phyloP scores from a whole-genome alignment of 1,140 invertebrate genomes.

The Brachionus plicatilis region DNA sequence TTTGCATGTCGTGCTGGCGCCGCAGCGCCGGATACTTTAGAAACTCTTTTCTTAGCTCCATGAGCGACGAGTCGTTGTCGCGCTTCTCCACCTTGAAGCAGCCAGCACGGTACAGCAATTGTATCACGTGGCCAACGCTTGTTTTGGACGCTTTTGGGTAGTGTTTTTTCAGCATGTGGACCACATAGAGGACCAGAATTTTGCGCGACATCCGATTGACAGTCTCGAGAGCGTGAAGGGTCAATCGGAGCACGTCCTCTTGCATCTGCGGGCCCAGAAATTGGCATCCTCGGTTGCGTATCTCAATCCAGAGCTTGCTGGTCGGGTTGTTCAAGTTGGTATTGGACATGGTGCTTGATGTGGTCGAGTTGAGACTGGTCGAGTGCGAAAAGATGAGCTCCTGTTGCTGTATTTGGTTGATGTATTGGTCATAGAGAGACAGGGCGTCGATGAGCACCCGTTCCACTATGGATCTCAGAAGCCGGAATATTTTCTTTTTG shows the following conservation, averaged over 20 bases:
- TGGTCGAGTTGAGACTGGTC: neutral
- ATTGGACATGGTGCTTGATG: conserved; percentile 56
- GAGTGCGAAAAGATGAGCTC: neutral
- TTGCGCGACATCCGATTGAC: conserved; percentile 93
- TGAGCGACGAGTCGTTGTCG: conserved; percentile 91
- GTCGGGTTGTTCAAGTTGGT: conserved; percentile 83
- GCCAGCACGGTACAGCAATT: conserved; percentile 89
- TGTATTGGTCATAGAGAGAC: neutral
- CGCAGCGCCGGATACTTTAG: conserved; percentile 84
- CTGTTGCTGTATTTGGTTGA: conserved; percentile 16
- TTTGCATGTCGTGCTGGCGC: conserved; percentile 91
- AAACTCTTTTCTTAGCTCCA: conserved; percentile 97
- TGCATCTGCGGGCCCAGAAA: conserved; percentile 98
- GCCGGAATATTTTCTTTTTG: conserved; percentile 28
- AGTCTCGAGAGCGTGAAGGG: conserved; percentile 86
- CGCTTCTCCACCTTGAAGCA: conserved; percentile 97
- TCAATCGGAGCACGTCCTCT: conserved; percentile 90
- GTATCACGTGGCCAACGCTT: conserved; percentile 95
- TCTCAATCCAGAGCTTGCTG: conserved; percentile 91
- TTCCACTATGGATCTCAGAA: neutral
- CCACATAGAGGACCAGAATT: conserved; percentile 96
- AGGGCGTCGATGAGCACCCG: conserved; percentile 26
- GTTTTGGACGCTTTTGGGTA: conserved; percentile 98
- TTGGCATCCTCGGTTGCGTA: conserved; percentile 89
- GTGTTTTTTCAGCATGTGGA: conserved; percentile 84